phyloP scores from a whole-genome alignment of 2,888 invertebrate species.

The Oscheius sp. region DNA sequence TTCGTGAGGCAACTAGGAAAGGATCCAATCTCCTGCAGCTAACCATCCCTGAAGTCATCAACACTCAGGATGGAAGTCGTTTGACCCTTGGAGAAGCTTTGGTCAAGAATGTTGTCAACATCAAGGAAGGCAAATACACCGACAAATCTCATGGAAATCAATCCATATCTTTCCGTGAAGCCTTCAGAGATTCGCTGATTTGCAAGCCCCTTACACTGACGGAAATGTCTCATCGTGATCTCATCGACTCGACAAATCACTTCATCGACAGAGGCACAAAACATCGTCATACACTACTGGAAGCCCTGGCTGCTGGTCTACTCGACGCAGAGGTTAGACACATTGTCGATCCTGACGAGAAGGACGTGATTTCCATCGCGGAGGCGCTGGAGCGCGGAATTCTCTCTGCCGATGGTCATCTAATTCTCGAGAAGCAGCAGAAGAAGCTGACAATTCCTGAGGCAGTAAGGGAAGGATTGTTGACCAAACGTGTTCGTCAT shows the following conservation, averaged over 20 bases:
- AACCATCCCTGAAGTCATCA: conserved; percentile 83
- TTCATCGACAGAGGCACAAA: conserved; percentile 85
- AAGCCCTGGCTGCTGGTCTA: conserved; percentile 86
- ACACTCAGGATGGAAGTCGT: conserved; percentile 83
- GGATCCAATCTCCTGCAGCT: conserved; percentile 81
- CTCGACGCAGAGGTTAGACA: conserved; percentile 87
- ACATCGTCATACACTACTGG: conserved; percentile 80
- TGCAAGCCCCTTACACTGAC: conserved; percentile 90
- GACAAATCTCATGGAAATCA: conserved; percentile 82
- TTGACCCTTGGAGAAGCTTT: conserved; percentile 85
- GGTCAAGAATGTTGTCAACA: conserved; percentile 82
- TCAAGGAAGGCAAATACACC: conserved; percentile 78
- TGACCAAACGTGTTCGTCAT: conserved; percentile 85
- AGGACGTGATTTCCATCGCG: conserved; percentile 83
- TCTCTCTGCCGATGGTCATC: conserved; percentile 81
- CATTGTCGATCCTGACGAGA: conserved; percentile 82
- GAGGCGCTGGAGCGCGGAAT: conserved; percentile 86
- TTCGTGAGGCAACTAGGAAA: conserved; percentile 82
- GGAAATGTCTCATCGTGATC: conserved; percentile 81
- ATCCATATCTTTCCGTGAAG: conserved; percentile 82
- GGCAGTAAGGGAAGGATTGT: conserved; percentile 87
- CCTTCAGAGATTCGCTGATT: conserved; percentile 83
- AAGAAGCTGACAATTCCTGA: conserved; percentile 77
- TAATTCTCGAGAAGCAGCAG: conserved; percentile 71
- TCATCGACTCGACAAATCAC: conserved; percentile 81